These are phyloP conservation scores for Gypaetus barbatus DNA, from an alignment of 2,797 vertebrate genomes.

Conservation along the genomic window DNA sequence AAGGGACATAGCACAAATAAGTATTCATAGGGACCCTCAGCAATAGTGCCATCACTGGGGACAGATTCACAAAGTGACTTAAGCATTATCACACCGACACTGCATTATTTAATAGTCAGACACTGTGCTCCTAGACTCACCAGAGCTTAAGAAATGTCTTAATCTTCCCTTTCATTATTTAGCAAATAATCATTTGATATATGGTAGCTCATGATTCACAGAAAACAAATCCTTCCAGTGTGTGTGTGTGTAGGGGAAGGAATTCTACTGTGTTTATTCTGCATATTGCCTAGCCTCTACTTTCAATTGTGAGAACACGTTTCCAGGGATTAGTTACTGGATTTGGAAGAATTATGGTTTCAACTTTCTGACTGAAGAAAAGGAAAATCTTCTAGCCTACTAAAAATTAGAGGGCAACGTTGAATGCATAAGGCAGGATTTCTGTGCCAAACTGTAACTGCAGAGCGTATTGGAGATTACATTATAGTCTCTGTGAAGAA, in stretches of 20 bases:
- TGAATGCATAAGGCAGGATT: background rate
- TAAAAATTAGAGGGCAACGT: background rate
- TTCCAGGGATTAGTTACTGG: background rate
- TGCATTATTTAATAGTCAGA: background rate
- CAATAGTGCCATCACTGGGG: background rate
- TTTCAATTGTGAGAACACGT: background rate
- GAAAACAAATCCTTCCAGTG: slow-evolving; percentile 25
- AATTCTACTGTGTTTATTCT: slow-evolving; percentile 14
- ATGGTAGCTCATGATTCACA: background rate
- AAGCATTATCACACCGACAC: background rate
- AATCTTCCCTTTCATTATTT: slow-evolving; percentile 21
- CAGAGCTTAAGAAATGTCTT: background rate
- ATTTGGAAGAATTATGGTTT: slow-evolving; percentile 40
- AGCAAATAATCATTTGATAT: slow-evolving; percentile 32
- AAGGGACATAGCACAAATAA: background rate
- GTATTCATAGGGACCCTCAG: background rate
- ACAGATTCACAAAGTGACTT: background rate
- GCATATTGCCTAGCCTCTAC: background rate
- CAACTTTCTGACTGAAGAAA: background rate
- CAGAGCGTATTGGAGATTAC: background rate
- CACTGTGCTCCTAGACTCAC: background rate
- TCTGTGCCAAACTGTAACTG: background rate
- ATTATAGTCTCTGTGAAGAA: background rate
- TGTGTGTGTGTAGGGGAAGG: background rate
- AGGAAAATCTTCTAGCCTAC: background rate